Percentiles rank a stretch among this genome's conserved stretches.
These are phyloP conservation scores for Drosophila rubida DNA, from an alignment of 2,888 invertebrate species.

Conservation along the genomic window DNA sequence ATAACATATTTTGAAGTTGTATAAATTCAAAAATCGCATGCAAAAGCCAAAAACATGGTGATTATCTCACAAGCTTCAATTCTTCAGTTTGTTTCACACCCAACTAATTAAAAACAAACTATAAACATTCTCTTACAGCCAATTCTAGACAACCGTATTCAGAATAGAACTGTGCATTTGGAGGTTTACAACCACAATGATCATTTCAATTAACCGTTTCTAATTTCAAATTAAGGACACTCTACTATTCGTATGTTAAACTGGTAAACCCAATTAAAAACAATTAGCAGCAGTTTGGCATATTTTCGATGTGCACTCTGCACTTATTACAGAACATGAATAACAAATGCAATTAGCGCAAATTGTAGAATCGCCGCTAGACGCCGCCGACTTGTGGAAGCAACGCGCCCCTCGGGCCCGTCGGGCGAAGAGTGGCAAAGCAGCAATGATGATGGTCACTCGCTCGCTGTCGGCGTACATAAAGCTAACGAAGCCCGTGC, in stretches of 20 bases:
- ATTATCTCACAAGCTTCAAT: not conserved
- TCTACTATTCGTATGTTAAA: not conserved
- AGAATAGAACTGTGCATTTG: not conserved
- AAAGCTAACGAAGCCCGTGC: conserved; percentile 34
- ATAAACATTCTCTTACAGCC: not conserved
- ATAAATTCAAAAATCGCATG: not conserved
- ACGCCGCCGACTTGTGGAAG: conserved; percentile 9
- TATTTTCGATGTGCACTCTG: conserved; percentile 64
- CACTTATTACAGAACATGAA: conserved; percentile 50
- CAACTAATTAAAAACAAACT: conserved; percentile 1
- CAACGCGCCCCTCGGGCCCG: conserved; percentile 20
- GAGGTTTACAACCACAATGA: not conserved
- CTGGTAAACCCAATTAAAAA: conserved; percentile 56
- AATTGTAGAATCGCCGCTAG: conserved; percentile 49
- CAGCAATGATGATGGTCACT: conserved; percentile 33
- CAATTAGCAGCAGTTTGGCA: conserved; percentile 64
- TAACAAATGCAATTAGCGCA: conserved; percentile 56
- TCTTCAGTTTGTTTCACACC: not conserved
- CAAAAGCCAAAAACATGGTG: not conserved
- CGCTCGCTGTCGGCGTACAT: conserved; percentile 2
- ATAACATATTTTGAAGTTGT: not conserved
- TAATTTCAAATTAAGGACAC: conserved; percentile 35
- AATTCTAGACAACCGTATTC: not conserved
- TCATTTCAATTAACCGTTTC: conserved; percentile 9
- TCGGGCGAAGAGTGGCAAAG: not conserved